Evolutionary conservation across 2,797 vertebrate genomes (phyloP), one percentile per base, ranked within the genome.

Genomic region (Sorex maritimensis): DNA sequence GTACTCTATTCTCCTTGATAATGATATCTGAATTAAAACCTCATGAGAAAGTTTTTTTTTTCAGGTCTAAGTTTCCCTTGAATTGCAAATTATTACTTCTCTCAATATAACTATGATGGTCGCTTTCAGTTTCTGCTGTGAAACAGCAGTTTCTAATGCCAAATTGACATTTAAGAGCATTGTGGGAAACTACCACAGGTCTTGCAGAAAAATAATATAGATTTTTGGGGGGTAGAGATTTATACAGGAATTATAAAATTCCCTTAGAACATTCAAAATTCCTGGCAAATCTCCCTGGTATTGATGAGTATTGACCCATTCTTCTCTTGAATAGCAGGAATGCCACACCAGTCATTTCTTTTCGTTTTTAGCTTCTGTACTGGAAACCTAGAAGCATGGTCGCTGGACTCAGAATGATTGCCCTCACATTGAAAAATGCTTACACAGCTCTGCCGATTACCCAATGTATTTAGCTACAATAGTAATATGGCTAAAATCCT

Each of bases 81-180:
- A 96, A 95, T 90, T 95, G 89, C 65, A 96, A 97, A 96, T 95
- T 96, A 95, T 94, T 96, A 94, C 92, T 95, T 96, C 96, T 96
- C 91, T 88, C 87, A 84, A 87, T 69, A 55, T 95, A 97, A 95
- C 89, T 87, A 71, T 88, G 94, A 94, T 94, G 94, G 91, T 86
- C 9, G 58, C 87, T 97, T 96, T 95, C 95, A 81, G 55, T 93
- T 94, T 97, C 90, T 94, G 92, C 96, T 96, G 95, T 92, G 94
- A 93, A 95, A 73, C 96, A 96, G 87, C 82, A 85, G 94, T 94
- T 94, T 80, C 72, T 82, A 93, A 77, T 38, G 80, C 82, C 93
- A 95, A 96, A 96, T 23, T 93, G 95, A 94, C 67, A 80, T 93
- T 92, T 94, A 91, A 91, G 89, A 95, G n/a, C 82, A 90, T 78